A percentile compares a stretch with the other conserved stretches of the same genome.
phyloP scores from a whole-genome alignment of 2,888 invertebrate species.

The Eudemis profundana region DNA sequence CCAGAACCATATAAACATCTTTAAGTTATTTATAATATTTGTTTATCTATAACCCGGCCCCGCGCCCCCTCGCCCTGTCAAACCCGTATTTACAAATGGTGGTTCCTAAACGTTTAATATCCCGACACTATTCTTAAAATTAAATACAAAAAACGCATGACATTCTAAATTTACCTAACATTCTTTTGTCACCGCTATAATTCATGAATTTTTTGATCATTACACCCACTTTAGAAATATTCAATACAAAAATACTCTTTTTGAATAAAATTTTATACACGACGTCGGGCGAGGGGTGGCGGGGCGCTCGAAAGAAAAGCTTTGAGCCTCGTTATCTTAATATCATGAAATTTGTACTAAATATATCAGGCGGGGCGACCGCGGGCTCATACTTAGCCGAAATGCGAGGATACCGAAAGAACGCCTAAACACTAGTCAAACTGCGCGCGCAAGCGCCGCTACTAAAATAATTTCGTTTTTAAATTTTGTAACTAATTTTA shows the following conservation, averaged over 20 bases:
- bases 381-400: constrained; percentile 83
- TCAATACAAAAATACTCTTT: constrained; percentile 87
- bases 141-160: constrained; percentile 86
- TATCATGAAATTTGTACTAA: constrained; percentile 86
- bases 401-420: constrained; percentile 85
- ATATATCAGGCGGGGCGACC: constrained; percentile 83
- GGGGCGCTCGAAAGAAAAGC: constrained; percentile 80
- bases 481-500: constrained; percentile 79
- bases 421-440: constrained; percentile 83
- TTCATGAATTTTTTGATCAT: constrained; percentile 86
- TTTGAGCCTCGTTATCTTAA: constrained; percentile 86
- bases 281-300: constrained; percentile 68
- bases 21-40: constrained; percentile 84
- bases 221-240: constrained; percentile 87
- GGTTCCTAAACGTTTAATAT: constrained; percentile 88
- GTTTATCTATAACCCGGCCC: constrained; percentile 80
- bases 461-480: constrained; percentile 81
- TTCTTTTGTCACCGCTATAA: constrained; percentile 83
- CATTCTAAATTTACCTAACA: constrained; percentile 84
- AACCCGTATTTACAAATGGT: constrained; percentile 88
- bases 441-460: constrained; percentile 53
- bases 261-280: constrained; percentile 86
- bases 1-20: constrained; percentile 86
- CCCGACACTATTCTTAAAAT: constrained; percentile 86
- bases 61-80: constrained; percentile 67